Conservation (phyloP, 2,113 vertebrate genomes). For the Echinops telfairi region DNA sequence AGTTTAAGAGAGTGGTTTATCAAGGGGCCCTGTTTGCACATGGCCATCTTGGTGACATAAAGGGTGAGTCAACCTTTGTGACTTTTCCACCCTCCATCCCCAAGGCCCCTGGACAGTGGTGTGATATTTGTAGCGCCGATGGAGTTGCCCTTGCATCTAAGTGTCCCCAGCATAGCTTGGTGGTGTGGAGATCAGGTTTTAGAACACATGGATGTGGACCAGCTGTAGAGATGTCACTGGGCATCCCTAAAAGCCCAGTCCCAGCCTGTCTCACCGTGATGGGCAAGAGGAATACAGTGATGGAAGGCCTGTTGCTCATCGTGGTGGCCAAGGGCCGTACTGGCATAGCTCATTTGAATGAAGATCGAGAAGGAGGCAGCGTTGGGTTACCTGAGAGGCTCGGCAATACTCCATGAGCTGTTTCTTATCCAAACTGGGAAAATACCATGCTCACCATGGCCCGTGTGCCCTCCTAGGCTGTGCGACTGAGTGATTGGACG, state of each 20-base stretch:
- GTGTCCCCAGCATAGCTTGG: constrained; percentile 83
- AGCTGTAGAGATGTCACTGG: too few species aligned
- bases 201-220: constrained; percentile 61
- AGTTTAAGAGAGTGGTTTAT: neutral
- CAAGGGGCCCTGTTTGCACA: constrained; percentile 72
- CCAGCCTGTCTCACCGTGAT: constrained; percentile 70
- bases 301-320: constrained; percentile 67
- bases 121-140: constrained; percentile 90
- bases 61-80: constrained; percentile 87
- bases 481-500: accelerated
- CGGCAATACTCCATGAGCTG: neutral
- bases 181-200: constrained; percentile 86
- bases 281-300: constrained; percentile 71
- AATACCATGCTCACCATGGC: neutral
- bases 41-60: constrained; percentile 80
- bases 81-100: constrained; percentile 90
- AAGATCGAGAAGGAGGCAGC: neutral
- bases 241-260: constrained; percentile 70
- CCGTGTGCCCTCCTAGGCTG: neutral
- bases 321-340: neutral
- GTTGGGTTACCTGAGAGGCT: neutral
- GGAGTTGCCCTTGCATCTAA: constrained; percentile 91
- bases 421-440: neutral
- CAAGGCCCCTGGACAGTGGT: constrained; percentile 88
- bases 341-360: neutral